These are phyloP conservation scores for Melanotaenia trifasciata DNA, from an alignment of 2,797 vertebrate species.

Conservation along the genomic window DNA sequence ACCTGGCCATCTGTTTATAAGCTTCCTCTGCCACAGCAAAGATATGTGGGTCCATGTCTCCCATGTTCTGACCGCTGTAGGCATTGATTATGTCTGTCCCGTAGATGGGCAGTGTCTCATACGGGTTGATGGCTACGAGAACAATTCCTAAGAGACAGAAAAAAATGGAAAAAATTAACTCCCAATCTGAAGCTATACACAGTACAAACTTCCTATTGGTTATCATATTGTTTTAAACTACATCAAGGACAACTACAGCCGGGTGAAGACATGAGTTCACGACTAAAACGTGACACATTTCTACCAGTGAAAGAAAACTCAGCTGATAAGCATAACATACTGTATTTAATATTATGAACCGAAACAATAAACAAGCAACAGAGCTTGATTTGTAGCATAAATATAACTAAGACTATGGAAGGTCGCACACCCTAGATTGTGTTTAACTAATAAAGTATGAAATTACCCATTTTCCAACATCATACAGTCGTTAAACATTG, in stretches of 20 bases:
- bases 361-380: background rate
- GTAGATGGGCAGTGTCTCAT: conserved; percentile 96
- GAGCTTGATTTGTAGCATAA: background rate
- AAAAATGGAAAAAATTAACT: background rate
- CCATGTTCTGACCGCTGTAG: conserved; percentile 99
- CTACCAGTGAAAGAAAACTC: background rate
- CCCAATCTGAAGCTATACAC: background rate
- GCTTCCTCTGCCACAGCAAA: conserved; percentile 98
- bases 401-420: background rate
- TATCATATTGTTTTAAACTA: background rate
- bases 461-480: background rate
- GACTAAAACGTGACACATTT: background rate
- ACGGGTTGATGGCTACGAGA: conserved; percentile 98
- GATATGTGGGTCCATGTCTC: conserved; percentile 99
- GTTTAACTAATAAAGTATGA: conserved; percentile 7
- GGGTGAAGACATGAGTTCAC: background rate
- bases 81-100: conserved; percentile 97
- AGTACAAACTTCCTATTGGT: background rate
- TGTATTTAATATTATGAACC: background rate
- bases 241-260: background rate
- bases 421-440: background rate
- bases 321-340: background rate
- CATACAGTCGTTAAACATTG: background rate
- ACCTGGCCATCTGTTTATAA: conserved; percentile 99
- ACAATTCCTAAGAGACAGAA: conserved; percentile 88